A percentile compares a stretch with the other conserved stretches of the same genome.
These are phyloP conservation scores for Bergia sp. DNA, from an alignment of 92 coral and sea anemone genomes.

Conservation along the genomic window DNA sequence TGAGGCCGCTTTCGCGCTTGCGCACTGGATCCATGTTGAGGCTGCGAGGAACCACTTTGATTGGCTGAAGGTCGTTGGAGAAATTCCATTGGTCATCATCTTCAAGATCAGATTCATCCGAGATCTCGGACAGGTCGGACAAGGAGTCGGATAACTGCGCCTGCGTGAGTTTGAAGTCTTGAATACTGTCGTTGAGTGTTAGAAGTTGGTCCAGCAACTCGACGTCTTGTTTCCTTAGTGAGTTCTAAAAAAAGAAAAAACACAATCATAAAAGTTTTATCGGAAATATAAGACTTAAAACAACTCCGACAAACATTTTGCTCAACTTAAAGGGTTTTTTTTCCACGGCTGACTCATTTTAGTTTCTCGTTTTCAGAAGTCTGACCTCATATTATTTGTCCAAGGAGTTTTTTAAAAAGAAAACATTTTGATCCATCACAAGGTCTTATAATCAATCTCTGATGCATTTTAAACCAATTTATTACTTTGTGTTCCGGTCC, in stretches of 20 bases:
- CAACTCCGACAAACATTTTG: too few species aligned
- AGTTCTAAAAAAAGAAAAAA: constrained; percentile 52
- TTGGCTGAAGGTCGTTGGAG: constrained; percentile 16
- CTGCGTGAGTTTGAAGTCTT: constrained; percentile 72
- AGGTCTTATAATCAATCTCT: too few species aligned
- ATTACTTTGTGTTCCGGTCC: too few species aligned
- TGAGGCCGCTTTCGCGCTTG: not conserved
- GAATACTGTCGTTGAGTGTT: constrained; percentile 80
- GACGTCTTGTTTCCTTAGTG: constrained; percentile 81
- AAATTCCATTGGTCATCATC: not conserved
- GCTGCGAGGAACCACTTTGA: not conserved
- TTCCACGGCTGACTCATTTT: too few species aligned
- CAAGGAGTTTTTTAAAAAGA: too few species aligned
- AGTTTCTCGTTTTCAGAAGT: too few species aligned
- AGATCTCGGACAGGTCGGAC: constrained; percentile 57
- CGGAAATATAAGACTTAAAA: not conserved
- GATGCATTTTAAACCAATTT: too few species aligned
- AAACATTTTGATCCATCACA: too few species aligned
- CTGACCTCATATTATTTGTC: too few species aligned
- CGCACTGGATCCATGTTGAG: not conserved
- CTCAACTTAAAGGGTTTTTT: too few species aligned
- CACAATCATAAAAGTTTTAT: not conserved
- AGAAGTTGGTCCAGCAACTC: constrained; percentile 75
- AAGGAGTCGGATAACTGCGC: constrained; percentile 43
- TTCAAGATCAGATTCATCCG: constrained; percentile 63